phyloP scores from a whole-genome alignment of 1,140 invertebrate genomes.

The Drosophila triauraria region DNA sequence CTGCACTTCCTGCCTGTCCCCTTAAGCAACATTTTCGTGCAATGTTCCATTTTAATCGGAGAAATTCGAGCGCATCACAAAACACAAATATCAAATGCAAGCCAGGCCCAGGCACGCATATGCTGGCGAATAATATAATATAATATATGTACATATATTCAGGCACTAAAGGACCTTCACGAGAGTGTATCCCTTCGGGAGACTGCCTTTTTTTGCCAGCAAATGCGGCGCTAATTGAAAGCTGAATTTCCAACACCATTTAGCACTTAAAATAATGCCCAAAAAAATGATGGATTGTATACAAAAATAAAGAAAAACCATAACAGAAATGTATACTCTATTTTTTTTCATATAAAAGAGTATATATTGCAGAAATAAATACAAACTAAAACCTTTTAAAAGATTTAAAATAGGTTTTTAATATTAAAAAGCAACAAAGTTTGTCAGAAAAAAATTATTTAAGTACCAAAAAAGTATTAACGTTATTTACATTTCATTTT shows the following conservation, averaged over 20 bases:
- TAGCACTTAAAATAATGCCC: slow-evolving; percentile 33
- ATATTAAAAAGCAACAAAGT: neutral
- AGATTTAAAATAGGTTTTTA: no score
- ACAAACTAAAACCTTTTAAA: neutral
- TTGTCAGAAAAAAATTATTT: neutral
- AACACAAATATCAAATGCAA: slow-evolving; percentile 39
- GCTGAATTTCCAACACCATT: slow-evolving; percentile 26
- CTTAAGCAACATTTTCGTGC: slow-evolving; percentile 35
- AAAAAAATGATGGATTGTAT: neutral
- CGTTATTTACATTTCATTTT: no score
- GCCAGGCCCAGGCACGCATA: slow-evolving; percentile 1
- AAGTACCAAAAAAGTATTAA: neutral
- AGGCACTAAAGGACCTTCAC: slow-evolving; percentile 4
- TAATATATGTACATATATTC: slow-evolving; percentile 2
- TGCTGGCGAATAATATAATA: slow-evolving; percentile 1
- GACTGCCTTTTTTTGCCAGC: neutral
- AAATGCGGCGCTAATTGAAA: slow-evolving; percentile 33
- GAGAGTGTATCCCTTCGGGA: slow-evolving; percentile 9
- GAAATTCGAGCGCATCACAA: slow-evolving; percentile 33
- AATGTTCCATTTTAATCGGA: slow-evolving; percentile 55
- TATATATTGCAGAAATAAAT: neutral
- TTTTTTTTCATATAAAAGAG: neutral
- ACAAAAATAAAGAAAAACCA: neutral
- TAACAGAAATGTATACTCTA: neutral
- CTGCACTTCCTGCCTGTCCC: neutral